A percentile compares a stretch with the other conserved stretches of the same genome.
phyloP scores from a whole-genome alignment of 2,797 vertebrate genomes.

The Glyptemys insculpta region DNA sequence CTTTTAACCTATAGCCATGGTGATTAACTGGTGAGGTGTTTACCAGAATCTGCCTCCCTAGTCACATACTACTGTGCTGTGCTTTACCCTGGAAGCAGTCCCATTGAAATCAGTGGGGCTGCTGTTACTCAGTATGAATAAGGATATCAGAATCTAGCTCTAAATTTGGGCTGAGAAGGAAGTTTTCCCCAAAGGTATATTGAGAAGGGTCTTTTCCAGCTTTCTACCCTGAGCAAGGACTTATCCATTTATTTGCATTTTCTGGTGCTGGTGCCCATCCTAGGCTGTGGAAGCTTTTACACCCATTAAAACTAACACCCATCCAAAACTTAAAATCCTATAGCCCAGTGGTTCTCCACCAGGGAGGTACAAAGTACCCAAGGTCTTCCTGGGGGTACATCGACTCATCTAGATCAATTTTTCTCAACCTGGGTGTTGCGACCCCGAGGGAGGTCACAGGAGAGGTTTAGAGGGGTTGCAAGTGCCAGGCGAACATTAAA shows the following conservation, averaged over 20 bases:
- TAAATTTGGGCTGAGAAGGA: neutral
- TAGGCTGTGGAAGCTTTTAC: neutral
- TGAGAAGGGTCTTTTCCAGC: neutral
- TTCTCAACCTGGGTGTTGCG: no score
- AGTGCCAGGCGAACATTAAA: no score
- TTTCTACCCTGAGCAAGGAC: neutral
- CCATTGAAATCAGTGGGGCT: neutral
- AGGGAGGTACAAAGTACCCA: no score
- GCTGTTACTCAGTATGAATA: neutral
- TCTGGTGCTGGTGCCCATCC: neutral
- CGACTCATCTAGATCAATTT: neutral
- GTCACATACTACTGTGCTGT: neutral
- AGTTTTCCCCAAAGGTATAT: neutral
- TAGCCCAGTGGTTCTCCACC: neutral
- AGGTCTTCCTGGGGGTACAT: neutral
- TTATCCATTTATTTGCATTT: neutral
- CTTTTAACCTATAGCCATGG: neutral
- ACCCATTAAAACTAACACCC: fast-evolving
- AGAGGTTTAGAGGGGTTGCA: no score
- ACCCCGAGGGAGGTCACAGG: no score
- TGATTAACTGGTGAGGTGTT: neutral
- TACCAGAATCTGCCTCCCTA: neutral
- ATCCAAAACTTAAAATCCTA: neutral
- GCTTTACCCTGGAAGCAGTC: neutral
- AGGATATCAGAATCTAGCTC: neutral